Base-by-base conservation (phyloP, 2,113 vertebrate species). In the Cyprinodon brontotheroides region DNA sequence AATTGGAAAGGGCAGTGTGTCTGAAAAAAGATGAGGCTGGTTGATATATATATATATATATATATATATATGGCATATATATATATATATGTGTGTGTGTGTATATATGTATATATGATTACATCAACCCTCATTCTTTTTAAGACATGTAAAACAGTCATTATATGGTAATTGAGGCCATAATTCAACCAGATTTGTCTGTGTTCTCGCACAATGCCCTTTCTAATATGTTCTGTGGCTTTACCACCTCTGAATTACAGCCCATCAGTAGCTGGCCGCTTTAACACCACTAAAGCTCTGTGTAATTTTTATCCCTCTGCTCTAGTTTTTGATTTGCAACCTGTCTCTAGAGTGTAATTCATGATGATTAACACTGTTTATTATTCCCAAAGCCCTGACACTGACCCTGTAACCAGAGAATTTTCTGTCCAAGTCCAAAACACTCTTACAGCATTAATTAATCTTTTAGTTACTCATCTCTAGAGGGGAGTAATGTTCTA, bases 341-440 rank as follows among this genome's bases (percentile, higher is more conserved):
- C 79, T 77, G 50, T 68, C 86, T 83, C 79, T 67, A 63, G 67
- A 75, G 71, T 60, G 65, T 82, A 77, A 75, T 85, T 89, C 77
- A 57, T 12, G 77, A 75, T 78, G 57, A 91, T 86, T 80, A 84
- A 80, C 50, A 15, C 65, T 77, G 66, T 87, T 84, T 81, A 87
- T 87, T 80, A 88, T 72, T 83, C 80, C 47, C 48, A 69, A 62
- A 36, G 47, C 45, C 61, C 74, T 73, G 65, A 85, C 81, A 29
- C 43, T 65, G 39, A 68, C 66, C 74, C 59, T 63, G 36, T 81
- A 71, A 88, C 87, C 72, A 90, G 62, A 69, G 37, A 61, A 47
- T 65, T 50, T 68, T 15, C 67, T 77, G 79, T 73, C 70, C 50
- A 79, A 78, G 62, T 74, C 69, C 62, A 39, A 29, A 43, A 61